Evolutionary conservation across 2,888 invertebrate species (phyloP), one percentile per base, ranked within the genome.

Genomic region (Cybosia mesomella): DNA sequence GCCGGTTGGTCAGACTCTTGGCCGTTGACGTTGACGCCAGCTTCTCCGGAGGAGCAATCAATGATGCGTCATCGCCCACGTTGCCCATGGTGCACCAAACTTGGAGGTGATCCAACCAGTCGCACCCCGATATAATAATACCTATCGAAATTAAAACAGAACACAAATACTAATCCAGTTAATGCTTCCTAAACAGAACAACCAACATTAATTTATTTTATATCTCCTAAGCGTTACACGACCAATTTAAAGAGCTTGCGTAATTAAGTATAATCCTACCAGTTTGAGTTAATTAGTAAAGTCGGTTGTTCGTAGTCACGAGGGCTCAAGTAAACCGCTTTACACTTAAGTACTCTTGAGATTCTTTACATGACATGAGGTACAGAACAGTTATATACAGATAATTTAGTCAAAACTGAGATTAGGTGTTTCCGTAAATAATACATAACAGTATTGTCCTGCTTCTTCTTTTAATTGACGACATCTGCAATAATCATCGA

Each of bases 221-320:
- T n/a, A 75, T 65, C 72, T 68, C 71, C 70, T 78, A 77, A 82
- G 80, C 72, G 66, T 74, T 75, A 81, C 78, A 75, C 81, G 73
- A 68, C 76, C 82, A 84, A 84, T 84, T 87, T 84, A 82, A 80
- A 78, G 79, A 70, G 81, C 66, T 70, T 67, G 62, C 53, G 67
- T 80, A 81, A 85, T 87, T 84, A 79, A 80, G 80, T 82, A 82
- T 84, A 86, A 88, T 84, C 83, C 81, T 71, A 60, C 80, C 72
- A 72, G 70, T 74, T 73, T 72, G 83, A 83, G 84, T 83, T 84
- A 88, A 88, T 87, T 86, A 85, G 72, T 66, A 66, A 77, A 71
- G 74, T 77, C 73, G 68, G 77, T 72, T 69, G 68, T 65, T 66
- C 22, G 34, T 32, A 59, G 58, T 58, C 66, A 69, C 67, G 66